phyloP scores from a whole-genome alignment of 2,797 vertebrate species.

The Pachyuromys duprasi region DNA sequence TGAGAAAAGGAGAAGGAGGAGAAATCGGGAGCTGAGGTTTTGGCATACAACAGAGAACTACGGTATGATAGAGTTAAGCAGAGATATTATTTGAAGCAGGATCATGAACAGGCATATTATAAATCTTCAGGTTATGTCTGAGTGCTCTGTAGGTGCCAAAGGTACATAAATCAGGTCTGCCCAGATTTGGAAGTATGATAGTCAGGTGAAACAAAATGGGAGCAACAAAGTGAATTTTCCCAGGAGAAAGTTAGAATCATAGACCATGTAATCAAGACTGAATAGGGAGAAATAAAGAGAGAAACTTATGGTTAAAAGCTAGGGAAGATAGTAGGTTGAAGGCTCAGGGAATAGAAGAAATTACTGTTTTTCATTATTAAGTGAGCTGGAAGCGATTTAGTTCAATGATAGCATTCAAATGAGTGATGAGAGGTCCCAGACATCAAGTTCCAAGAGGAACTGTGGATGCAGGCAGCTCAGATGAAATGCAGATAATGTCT shows the following conservation, averaged over 20 bases:
- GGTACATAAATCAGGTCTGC: neutral
- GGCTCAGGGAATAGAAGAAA: slow-evolving; percentile 7
- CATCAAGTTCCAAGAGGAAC: neutral
- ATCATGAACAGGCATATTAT: neutral
- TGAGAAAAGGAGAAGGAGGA: neutral
- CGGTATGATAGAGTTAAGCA: neutral
- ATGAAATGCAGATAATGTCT: neutral
- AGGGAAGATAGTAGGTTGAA: neutral
- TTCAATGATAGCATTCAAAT: neutral
- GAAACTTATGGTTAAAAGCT: neutral
- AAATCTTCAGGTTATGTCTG: neutral
- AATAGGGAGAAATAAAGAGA: neutral
- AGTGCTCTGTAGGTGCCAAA: neutral
- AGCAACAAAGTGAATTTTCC: slow-evolving; percentile 48
- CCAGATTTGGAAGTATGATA: neutral
- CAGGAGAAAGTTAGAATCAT: slow-evolving; percentile 30
- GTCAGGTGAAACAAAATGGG: neutral
- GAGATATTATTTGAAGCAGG: neutral
- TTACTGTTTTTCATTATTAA: neutral
- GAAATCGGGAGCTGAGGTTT: neutral
- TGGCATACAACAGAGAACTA: neutral
- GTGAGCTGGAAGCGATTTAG: neutral
- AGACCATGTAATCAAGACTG: slow-evolving; percentile 4
- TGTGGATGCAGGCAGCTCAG: neutral
- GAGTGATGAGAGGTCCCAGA: neutral